These are phyloP conservation scores for Prorops nasuta DNA, from an alignment of 1,140 invertebrate genomes.

Conservation along the genomic window DNA sequence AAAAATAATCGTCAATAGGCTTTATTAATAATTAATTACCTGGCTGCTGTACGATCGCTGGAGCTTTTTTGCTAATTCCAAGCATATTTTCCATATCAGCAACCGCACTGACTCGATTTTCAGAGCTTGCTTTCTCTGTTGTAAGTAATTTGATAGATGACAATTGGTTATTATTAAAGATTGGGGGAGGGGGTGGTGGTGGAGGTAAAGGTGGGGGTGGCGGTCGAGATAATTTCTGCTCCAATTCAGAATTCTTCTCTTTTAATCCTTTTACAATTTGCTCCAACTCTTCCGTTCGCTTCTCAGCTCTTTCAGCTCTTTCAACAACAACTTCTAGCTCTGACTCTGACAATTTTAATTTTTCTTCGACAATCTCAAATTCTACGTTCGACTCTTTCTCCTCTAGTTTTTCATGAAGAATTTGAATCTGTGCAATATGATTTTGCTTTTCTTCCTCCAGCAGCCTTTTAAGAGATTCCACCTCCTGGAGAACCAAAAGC, in stretches of 20 bases:
- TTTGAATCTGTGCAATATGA: constrained; percentile 58
- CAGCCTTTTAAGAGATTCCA: constrained; percentile 62
- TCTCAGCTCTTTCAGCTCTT: constrained; percentile 65
- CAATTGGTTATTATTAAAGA: constrained; percentile 24
- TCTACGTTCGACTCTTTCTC: constrained; percentile 67
- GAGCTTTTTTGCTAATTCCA: constrained; percentile 51
- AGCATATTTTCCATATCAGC: constrained; percentile 64
- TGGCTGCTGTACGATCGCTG: constrained; percentile 41
- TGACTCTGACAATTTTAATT: constrained; percentile 66
- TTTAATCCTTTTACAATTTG: constrained; percentile 35
- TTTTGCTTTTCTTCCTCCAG: constrained; percentile 62
- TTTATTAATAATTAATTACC: constrained; percentile 29
- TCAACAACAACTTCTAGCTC: constrained; percentile 63
- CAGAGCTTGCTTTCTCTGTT: constrained; percentile 31
- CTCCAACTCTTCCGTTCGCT: constrained; percentile 40
- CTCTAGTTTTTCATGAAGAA: constrained; percentile 65
- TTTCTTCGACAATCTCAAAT: constrained; percentile 69
- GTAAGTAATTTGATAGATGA: constrained; percentile 43
- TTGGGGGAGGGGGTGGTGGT: constrained; percentile 45
- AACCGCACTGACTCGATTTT: constrained; percentile 48
- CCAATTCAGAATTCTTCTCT: constrained; percentile 44
- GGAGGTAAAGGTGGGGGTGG: constrained; percentile 50
- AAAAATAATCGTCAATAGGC: constrained; percentile 3
- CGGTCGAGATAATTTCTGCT: constrained; percentile 45
- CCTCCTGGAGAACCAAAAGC: constrained; percentile 60